Evolutionary conservation across 2,113 vertebrate genomes (phyloP).

Genomic region (Pachyramphus minor): DNA sequence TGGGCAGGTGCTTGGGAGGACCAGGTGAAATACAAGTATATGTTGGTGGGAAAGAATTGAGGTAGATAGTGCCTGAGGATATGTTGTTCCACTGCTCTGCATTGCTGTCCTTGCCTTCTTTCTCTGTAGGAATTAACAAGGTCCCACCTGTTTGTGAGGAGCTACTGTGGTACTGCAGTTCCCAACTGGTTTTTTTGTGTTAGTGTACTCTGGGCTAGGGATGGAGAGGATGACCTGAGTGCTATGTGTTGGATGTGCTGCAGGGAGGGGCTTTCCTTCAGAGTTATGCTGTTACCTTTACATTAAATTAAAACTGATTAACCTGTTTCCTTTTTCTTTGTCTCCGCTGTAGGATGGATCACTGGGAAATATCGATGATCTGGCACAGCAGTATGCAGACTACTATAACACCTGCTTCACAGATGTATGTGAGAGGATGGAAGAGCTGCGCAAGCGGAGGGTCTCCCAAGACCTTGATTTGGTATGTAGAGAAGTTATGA

Average conservation of each 20-base stretch:
- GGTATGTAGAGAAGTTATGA: slow-evolving; percentile 69
- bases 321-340: neutral
- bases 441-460: slow-evolving; percentile 90
- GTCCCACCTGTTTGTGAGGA: neutral
- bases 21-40: neutral
- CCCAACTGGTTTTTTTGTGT: neutral
- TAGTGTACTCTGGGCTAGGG: fast-evolving
- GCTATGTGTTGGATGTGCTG: neutral
- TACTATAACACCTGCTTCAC: slow-evolving; percentile 96
- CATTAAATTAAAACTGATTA: neutral
- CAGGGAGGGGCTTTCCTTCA: neutral
- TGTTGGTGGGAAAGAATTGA: neutral
- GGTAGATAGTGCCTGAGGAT: neutral
- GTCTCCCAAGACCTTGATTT: slow-evolving; percentile 92
- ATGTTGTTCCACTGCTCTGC: neutral
- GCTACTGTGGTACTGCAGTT: neutral
- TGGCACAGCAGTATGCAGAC: slow-evolving; percentile 94
- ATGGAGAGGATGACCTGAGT: neutral
- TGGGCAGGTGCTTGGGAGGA: neutral
- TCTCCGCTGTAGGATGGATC: slow-evolving; percentile 86
- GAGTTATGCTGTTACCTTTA: neutral
- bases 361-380: slow-evolving; percentile 95
- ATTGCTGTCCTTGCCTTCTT: neutral
- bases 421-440: slow-evolving; percentile 94
- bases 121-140: neutral